phyloP scores from a whole-genome alignment of 2,888 invertebrate genomes.

The Microctonus hyperodae region DNA sequence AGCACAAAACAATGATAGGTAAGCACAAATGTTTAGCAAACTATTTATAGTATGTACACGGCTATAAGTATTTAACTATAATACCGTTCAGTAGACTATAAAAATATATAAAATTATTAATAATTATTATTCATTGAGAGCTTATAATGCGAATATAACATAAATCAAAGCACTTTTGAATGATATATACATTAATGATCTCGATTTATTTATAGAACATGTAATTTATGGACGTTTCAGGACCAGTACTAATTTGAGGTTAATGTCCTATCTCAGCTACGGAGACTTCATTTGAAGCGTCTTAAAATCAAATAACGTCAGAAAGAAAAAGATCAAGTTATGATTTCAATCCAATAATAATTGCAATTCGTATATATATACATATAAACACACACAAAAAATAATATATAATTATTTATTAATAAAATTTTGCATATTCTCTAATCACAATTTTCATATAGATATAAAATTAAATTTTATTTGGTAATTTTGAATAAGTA shows the following conservation, averaged over 20 bases:
- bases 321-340: not conserved
- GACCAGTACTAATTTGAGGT: not conserved
- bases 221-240: too few species aligned
- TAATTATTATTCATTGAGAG: not conserved
- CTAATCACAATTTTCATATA: not conserved
- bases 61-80: not conserved
- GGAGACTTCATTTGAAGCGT: not conserved
- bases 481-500: too few species aligned
- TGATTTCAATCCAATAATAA: not conserved
- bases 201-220: too few species aligned
- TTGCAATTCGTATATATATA: not conserved
- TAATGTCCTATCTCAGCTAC: constrained; percentile 1
- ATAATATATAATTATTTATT: too few species aligned
- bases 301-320: not conserved
- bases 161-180: too few species aligned
- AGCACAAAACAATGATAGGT: not conserved
- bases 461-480: too few species aligned
- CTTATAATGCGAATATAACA: too few species aligned
- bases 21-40: not conserved
- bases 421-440: not conserved
- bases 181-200: too few species aligned
- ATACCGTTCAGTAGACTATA: not conserved
- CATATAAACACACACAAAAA: too few species aligned
- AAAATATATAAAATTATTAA: not conserved
- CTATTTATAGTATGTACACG: not conserved